Evolutionary conservation across 2,113 vertebrate species (phyloP).

Genomic region (Sisor rabdophorus): DNA sequence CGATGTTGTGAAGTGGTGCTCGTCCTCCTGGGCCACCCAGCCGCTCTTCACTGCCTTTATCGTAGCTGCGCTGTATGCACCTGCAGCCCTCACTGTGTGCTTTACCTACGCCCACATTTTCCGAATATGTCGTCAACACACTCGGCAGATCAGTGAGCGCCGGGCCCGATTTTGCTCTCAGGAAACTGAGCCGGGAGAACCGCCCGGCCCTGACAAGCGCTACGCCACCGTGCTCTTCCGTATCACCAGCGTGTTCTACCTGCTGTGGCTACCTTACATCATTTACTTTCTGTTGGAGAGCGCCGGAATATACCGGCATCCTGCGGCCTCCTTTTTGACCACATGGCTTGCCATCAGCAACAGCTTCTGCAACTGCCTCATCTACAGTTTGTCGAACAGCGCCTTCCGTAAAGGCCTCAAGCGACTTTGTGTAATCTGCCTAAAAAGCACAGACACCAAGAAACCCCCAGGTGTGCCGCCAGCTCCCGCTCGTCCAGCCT

Average conservation of each 20-base stretch:
- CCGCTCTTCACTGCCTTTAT: constrained; percentile 91
- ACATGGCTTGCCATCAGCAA: constrained; percentile 99
- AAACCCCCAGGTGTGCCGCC: constrained; percentile 68
- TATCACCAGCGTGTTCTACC: constrained; percentile 97
- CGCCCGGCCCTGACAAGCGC: constrained; percentile 83
- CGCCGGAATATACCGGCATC: constrained; percentile 80
- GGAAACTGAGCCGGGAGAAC: constrained; percentile 69
- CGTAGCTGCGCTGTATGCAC: constrained; percentile 86
- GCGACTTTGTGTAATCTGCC: constrained; percentile 87
- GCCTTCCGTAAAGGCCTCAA: constrained; percentile 95
- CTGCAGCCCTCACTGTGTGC: constrained; percentile 88
- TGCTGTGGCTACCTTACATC: constrained; percentile 97
- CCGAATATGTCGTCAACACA: constrained; percentile 96
- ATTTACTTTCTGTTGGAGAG: constrained; percentile 96
- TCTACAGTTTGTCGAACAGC: constrained; percentile 97
- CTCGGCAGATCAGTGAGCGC: constrained; percentile 89
- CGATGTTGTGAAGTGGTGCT: constrained; percentile 91
- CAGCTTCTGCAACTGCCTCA: constrained; percentile 99
- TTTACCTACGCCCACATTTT: constrained; percentile 98
- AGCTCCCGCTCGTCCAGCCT: constrained; percentile 72
- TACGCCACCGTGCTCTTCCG: constrained; percentile 95
- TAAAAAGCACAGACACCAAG: constrained; percentile 73
- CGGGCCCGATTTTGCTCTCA: constrained; percentile 87
- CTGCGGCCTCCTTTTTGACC: constrained; percentile 85
- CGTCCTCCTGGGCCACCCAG: constrained; percentile 80